These are phyloP conservation scores for Orthosia gothica DNA, from an alignment of 2,888 invertebrate genomes.

Conservation along the genomic window DNA sequence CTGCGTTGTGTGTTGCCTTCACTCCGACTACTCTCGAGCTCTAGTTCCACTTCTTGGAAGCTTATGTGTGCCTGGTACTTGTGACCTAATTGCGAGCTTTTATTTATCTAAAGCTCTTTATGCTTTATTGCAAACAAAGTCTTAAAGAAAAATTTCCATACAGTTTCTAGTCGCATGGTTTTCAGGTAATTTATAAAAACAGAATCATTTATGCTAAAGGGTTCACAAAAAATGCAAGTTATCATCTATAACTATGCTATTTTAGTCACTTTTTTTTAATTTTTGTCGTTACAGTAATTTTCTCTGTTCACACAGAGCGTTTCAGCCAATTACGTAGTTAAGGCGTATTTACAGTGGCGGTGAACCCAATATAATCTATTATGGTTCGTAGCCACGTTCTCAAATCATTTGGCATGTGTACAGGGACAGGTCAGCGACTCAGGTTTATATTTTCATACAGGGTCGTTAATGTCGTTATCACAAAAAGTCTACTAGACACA, in stretches of 20 bases:
- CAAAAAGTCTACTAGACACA: constrained; percentile 1
- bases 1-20: constrained; percentile 73
- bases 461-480: neutral
- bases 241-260: neutral
- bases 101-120: constrained; percentile 39
- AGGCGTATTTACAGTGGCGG: constrained; percentile 24
- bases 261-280: constrained; percentile 9
- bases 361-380: constrained; percentile 35
- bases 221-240: neutral
- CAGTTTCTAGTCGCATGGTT: neutral
- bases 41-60: constrained; percentile 70
- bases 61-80: constrained; percentile 75
- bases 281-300: constrained; percentile 4
- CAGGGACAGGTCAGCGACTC: constrained; percentile 44
- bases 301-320: constrained; percentile 6
- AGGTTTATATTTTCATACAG: neutral
- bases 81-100: constrained; percentile 68
- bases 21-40: constrained; percentile 58
- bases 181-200: constrained; percentile 5
- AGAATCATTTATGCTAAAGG: neutral
- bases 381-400: constrained; percentile 8
- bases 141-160: neutral
- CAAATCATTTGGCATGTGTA: constrained; percentile 26
- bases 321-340: constrained; percentile 20
- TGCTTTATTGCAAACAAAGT: neutral